phyloP scores from a whole-genome alignment of 2,888 invertebrate species.

The Trichopria drosophilae region DNA sequence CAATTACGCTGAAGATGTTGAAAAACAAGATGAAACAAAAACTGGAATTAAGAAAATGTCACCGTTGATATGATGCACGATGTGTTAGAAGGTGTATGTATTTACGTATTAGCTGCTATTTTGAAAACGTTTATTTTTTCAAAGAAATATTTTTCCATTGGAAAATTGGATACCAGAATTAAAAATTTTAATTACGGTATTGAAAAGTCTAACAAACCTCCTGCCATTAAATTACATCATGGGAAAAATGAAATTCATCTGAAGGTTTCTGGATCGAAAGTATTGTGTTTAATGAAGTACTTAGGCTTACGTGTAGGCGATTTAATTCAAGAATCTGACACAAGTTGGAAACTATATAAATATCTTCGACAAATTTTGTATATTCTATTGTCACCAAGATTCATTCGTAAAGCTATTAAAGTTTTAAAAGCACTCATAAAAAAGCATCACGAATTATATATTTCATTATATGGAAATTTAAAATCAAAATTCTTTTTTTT shows the following conservation, averaged over 20 bases:
- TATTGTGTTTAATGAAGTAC: neutral
- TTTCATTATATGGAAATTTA: conserved; percentile 11
- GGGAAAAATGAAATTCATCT: conserved; percentile 8
- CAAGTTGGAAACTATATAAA: conserved; percentile 7
- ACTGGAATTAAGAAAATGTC: conserved; percentile 1
- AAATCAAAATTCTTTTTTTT: conserved; percentile 20
- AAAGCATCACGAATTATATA: conserved; percentile 14
- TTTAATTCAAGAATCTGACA: conserved; percentile 10
- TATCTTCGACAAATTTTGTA: conserved; percentile 3
- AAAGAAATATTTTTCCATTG: neutral
- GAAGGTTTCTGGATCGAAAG: conserved; percentile 12
- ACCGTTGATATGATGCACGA: conserved; percentile 9
- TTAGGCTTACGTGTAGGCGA: conserved; percentile 11
- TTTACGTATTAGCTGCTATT: conserved; percentile 7
- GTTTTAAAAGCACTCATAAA: conserved; percentile 11
- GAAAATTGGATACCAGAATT: conserved; percentile 7
- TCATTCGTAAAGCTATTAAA: neutral
- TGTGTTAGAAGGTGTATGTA: conserved; percentile 4
- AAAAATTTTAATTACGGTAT: conserved; percentile 4
- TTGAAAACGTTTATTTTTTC: neutral
- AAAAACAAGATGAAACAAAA: neutral
- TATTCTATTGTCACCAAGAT: neutral
- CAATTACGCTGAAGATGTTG: neutral
- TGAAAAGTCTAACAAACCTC: conserved; percentile 12
- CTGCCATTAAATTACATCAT: conserved; percentile 1